A percentile compares a stretch with the other conserved stretches of the same genome.
phyloP scores from a whole-genome alignment of 2,888 invertebrate species.

The Geophilus truncorum region DNA sequence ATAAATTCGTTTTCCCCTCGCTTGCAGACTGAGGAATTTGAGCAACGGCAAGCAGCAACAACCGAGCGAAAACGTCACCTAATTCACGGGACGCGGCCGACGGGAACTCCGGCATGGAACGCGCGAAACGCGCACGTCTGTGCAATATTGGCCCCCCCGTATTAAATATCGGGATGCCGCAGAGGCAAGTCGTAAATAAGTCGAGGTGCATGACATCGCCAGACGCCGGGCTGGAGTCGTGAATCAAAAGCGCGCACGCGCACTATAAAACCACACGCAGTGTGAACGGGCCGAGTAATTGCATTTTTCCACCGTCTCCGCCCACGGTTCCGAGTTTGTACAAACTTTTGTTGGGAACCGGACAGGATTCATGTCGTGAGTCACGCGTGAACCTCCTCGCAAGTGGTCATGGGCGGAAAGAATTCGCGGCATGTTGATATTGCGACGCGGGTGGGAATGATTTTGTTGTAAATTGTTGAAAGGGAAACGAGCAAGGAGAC shows the following conservation, averaged over 20 bases:
- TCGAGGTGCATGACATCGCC: slow-evolving; percentile 25
- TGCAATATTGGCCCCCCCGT: slow-evolving; percentile 3
- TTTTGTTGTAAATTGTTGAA: slow-evolving; percentile 1
- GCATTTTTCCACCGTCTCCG: slow-evolving; percentile 4
- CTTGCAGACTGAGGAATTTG: not conserved
- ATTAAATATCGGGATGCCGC: slow-evolving; percentile 17
- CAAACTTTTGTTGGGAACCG: not conserved
- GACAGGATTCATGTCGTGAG: not conserved
- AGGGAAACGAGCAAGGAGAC: not conserved
- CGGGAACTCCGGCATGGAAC: not conserved
- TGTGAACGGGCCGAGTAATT: slow-evolving; percentile 18
- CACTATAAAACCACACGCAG: not conserved
- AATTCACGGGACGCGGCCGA: slow-evolving; percentile 11
- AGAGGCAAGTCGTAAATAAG: slow-evolving; percentile 18
- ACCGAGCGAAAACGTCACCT: slow-evolving; percentile 2
- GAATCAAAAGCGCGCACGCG: slow-evolving; percentile 16
- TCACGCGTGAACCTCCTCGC: not conserved
- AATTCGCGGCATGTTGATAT: slow-evolving; percentile 1
- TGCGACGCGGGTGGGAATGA: not conserved
- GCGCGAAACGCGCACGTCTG: slow-evolving; percentile 18
- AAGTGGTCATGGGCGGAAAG: slow-evolving; percentile 6
- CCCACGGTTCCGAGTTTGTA: not conserved
- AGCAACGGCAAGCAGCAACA: slow-evolving; percentile 22
- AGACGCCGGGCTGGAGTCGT: slow-evolving; percentile 2
- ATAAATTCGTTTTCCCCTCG: slow-evolving; percentile 6